A percentile compares a stretch with the other conserved stretches of the same genome.
Conservation (phyloP, 2,797 vertebrate species). For the Phataginus tetradactyla region DNA sequence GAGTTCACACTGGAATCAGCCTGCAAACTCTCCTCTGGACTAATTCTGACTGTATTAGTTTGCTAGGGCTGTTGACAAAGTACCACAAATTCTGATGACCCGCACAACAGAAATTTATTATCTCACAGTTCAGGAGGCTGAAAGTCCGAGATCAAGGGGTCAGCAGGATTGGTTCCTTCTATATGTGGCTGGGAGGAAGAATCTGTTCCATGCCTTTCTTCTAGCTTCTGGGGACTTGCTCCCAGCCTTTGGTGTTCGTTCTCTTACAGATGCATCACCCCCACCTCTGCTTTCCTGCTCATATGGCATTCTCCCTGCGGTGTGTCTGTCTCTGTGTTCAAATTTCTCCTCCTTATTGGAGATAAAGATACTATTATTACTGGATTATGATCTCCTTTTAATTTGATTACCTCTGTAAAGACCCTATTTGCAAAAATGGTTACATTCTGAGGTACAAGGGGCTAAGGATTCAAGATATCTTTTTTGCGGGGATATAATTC, state of each 20-base stretch:
- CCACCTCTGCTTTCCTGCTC: not conserved
- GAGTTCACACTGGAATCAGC: not conserved
- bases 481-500: not conserved
- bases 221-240: not conserved
- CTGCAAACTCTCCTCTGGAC: not conserved
- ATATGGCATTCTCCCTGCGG: not conserved
- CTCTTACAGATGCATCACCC: not conserved
- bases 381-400: not conserved
- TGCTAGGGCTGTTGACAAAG: not conserved
- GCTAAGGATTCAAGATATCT: not conserved
- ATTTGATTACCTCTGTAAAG: not conserved
- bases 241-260: not conserved
- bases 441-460: not conserved
- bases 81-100: not conserved
- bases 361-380: not conserved
- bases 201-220: not conserved
- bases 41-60: not conserved
- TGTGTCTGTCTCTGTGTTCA: not conserved
- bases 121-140: not conserved
- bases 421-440: not conserved
- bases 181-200: not conserved
- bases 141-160: not conserved
- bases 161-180: not conserved
- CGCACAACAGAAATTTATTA: not conserved
- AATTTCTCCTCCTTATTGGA: not conserved